Base-by-base conservation (phyloP, 2,888 invertebrate genomes). In the Xestia rhomboidea region DNA sequence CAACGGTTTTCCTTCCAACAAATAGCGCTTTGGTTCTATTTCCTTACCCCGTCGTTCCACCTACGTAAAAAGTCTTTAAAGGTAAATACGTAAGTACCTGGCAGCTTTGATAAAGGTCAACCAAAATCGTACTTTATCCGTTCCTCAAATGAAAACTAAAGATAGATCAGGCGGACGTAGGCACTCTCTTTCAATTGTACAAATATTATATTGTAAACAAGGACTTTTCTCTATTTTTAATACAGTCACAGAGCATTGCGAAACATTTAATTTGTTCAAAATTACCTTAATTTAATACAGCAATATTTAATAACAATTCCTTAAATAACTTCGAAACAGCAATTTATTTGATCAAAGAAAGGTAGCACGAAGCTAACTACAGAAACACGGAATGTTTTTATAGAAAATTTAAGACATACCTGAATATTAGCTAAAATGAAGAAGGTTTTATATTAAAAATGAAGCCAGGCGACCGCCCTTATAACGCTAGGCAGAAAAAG, bases 371-470 rank as follows among this genome's bases (percentile, higher is more conserved):
- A 51, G 8, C 21, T 69, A 4, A 41, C 1, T 60, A 15, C 24
- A 46, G 44, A 24, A 54, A 79, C n/a, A 63, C 5, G 57, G 24
- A 84, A 64, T 57, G 7, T 68, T 54, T 30, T 24, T 24, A 60
- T 34, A 54, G 34, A 74, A 72, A 74, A 70, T 38, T 18, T 49
- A 51, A 27, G n/a, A 44, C 27, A 15, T 69, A 69, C 60, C 60
- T 70, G 73, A 64, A 71, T 74, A 76, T 82, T 78, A 60, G 64
- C 30, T 30, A 66, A 77, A 76, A 70, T 77, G 73, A 71, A 76
- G 63, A 63, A 77, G 62, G 76, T 74, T 82, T 78, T 85, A 68
- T 82, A 84, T 74, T 82, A 85, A 79, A 54, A 86, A 86, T 75
- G 73, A 68, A 78, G 68, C 67, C 71, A 27, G 57, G 44, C 62